Evolutionary conservation across 2,888 invertebrate species (phyloP).

Genomic region (Muschampia plurimacula): DNA sequence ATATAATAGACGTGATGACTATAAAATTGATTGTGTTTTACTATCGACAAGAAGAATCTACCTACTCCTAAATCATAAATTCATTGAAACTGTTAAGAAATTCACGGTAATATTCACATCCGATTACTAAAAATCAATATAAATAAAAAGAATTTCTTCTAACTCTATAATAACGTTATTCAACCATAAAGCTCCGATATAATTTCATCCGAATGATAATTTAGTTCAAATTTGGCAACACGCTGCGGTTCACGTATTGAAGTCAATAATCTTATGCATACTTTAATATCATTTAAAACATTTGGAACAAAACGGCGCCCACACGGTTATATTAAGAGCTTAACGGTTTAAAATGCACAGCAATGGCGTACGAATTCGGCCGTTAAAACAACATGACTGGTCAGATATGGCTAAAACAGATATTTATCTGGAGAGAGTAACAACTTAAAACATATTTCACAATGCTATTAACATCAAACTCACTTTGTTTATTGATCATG

Average conservation of each 20-base stretch:
- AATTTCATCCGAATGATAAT: background rate
- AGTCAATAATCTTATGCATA: background rate
- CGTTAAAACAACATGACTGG: slow-evolving; percentile 24
- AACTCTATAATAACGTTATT: background rate
- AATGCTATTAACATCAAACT: slow-evolving; percentile 9
- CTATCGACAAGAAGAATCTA: background rate
- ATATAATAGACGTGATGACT: background rate
- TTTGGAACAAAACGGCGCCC: slow-evolving; percentile 21
- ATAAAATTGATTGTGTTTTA: background rate
- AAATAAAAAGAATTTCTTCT: background rate
- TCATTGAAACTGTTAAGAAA: slow-evolving; percentile 2
- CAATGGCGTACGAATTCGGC: slow-evolving; percentile 5
- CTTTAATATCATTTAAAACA: slow-evolving; percentile 16
- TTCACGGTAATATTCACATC: background rate
- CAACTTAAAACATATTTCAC: slow-evolving; percentile 16
- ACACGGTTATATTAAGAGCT: slow-evolving; percentile 10
- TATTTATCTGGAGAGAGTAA: slow-evolving; percentile 24
- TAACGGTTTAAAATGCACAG: slow-evolving; percentile 25
- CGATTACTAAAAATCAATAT: slow-evolving; percentile 1
- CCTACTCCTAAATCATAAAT: background rate
- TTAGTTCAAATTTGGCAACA: slow-evolving; percentile 8
- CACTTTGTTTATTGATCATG: slow-evolving; percentile 55
- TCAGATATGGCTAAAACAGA: slow-evolving; percentile 14
- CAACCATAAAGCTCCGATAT: background rate
- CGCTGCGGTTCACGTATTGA: background rate